Base-by-base conservation (phyloP, 2,797 vertebrate species). In the Parauchenoglanis punctatus region DNA sequence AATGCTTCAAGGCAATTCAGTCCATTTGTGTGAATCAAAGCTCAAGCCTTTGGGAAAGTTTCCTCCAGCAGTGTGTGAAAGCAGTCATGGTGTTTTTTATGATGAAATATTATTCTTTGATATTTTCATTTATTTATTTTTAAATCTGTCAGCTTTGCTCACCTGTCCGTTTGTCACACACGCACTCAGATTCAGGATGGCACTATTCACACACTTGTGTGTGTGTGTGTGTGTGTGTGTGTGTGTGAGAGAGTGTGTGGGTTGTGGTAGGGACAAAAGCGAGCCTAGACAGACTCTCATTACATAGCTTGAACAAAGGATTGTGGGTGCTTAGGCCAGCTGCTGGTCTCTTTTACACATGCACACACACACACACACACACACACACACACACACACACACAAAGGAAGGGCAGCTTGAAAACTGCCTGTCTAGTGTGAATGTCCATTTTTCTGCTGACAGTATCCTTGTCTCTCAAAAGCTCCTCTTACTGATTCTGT, bases 11-110 rank as follows among this genome's bases (percentile, higher is more conserved):
- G 35, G n/a, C 17, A 46, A 46, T 81, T 81, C 46, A 2, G 5
- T 12, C 77, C 23, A 31, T 81, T 81, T 81, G 78, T 81, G 78
- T 46, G 35, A 81, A 81, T 63, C 78, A 81, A 81, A 44, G 31
- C 77, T 7, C 56, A 61, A 59, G 54, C 6, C 54, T 56, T 56
- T 56, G 18, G 11, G 61, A 44, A 63, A 46, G 58, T 44, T 44
- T 44, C 7, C 40, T 82, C 23, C 80, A 49, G 59, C 23, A 44
- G 59, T 65, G 23, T 18, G 7, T 28, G 80, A 82, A 65, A 46
- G 25, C 25, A 82, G 59, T 40, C 49, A 20, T 8, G 18, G 54
- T 35, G 78, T 61, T 63, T 59, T 44, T 40, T 40, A 18, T 77
- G 25, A 31, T 31, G 5, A 7, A 1, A 25, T 75, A 44, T 10